These are phyloP conservation scores for Stramonita haemastoma DNA, from an alignment of 2,888 invertebrate species.

Conservation along the genomic window DNA sequence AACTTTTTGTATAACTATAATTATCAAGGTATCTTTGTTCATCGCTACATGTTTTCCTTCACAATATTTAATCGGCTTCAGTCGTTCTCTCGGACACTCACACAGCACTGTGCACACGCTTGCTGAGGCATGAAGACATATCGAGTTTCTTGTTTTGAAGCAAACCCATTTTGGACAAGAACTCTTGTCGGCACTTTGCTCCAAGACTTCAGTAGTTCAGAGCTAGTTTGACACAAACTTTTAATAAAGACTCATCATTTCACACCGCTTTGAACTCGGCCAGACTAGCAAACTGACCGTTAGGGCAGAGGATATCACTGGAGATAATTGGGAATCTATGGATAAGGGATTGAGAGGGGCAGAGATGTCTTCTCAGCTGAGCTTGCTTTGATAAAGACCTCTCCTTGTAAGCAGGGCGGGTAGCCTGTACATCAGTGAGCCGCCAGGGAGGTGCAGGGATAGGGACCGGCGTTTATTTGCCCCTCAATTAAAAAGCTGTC, in stretches of 20 bases:
- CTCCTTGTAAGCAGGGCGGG: background rate
- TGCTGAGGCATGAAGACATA: background rate
- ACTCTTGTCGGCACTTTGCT: background rate
- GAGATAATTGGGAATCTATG: background rate
- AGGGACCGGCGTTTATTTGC: constrained; percentile 25
- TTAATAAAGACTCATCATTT: background rate
- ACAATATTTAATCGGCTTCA: too few relatives aligned
- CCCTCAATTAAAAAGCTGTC: constrained; percentile 33
- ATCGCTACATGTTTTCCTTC: too few relatives aligned
- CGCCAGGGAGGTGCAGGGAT: background rate
- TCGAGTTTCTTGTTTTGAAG: background rate
- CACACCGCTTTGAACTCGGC: background rate
- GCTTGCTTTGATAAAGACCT: background rate
- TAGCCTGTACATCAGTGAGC: background rate
- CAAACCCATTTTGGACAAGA: background rate
- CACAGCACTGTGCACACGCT: background rate
- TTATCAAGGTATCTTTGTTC: too few relatives aligned
- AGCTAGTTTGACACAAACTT: too few relatives aligned
- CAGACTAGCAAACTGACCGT: background rate
- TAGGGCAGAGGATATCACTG: background rate
- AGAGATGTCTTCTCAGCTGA: background rate
- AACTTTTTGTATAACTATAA: too few relatives aligned
- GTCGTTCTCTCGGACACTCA: background rate
- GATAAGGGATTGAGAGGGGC: background rate
- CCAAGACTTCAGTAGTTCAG: too few relatives aligned